Conservation (phyloP, 2,888 invertebrate genomes). For the Amphipyra tragopoginis region DNA sequence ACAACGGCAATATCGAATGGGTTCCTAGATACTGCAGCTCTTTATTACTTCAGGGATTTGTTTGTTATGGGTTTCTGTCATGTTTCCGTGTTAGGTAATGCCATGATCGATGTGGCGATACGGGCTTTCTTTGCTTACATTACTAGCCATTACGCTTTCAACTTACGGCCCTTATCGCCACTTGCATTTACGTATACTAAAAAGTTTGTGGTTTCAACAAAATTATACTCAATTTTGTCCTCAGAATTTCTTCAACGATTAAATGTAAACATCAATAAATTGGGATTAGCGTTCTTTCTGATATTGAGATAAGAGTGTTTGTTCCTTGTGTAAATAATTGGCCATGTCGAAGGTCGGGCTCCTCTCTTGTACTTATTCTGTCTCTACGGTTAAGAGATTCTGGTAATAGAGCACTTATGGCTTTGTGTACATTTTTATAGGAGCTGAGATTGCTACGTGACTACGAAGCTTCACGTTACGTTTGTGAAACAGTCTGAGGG, state of each 20-base stretch:
- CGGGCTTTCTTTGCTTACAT: slow-evolving; percentile 68
- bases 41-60: slow-evolving; percentile 48
- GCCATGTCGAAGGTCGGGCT: slow-evolving; percentile 40
- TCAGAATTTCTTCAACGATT: slow-evolving; percentile 6
- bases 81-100: slow-evolving; percentile 63
- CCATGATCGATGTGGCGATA: slow-evolving; percentile 73
- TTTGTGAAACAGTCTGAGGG: slow-evolving; percentile 56
- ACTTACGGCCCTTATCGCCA: slow-evolving; percentile 64
- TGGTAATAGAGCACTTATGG: slow-evolving; percentile 21
- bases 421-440: slow-evolving; percentile 32
- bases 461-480: slow-evolving; percentile 48
- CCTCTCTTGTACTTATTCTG: slow-evolving; percentile 22
- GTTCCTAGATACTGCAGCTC: slow-evolving; percentile 43
- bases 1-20: slow-evolving; percentile 39
- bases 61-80: slow-evolving; percentile 58
- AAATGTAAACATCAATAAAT: slow-evolving; percentile 28
- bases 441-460: slow-evolving; percentile 56
- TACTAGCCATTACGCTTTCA: slow-evolving; percentile 72
- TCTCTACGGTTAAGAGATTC: slow-evolving; percentile 6
- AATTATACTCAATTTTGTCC: slow-evolving; percentile 18
- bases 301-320: slow-evolving; percentile 37
- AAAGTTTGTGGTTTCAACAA: slow-evolving; percentile 10
- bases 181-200: slow-evolving; percentile 53
- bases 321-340: slow-evolving; percentile 42
- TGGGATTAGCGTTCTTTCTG: slow-evolving; percentile 33